Evolutionary conservation across 1,140 invertebrate genomes (phyloP).

Genomic region (Elysia chlorotica): DNA sequence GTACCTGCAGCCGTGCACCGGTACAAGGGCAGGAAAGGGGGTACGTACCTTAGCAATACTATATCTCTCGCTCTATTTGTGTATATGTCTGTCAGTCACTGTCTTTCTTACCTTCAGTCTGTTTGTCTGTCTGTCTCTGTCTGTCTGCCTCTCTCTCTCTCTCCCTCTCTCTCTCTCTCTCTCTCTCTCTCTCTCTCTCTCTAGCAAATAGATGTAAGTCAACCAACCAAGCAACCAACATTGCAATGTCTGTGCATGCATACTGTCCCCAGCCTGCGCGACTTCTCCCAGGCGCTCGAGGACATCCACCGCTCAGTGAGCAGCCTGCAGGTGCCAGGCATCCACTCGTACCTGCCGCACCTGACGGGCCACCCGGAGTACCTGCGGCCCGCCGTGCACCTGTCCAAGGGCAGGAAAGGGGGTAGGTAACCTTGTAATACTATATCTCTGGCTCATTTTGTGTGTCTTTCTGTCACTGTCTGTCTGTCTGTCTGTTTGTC

Average conservation of each 20-base stretch:
- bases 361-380: constrained; percentile 79
- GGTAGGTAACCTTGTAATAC: too few species aligned
- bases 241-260: not conserved
- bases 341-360: constrained; percentile 88
- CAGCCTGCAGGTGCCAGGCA: constrained; percentile 72
- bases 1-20: not conserved
- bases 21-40: not conserved
- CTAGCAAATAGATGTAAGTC: not conserved
- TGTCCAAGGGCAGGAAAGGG: constrained; percentile 76
- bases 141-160: not conserved
- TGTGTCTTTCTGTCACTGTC: constrained; percentile 5
- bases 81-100: not conserved
- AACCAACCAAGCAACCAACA: not conserved
- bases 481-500: not conserved
- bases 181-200: not conserved
- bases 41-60: not conserved
- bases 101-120: not conserved
- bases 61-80: not conserved
- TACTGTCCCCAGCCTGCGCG: not conserved
- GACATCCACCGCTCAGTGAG: not conserved
- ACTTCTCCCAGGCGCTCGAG: not conserved
- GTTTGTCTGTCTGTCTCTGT: constrained; percentile 6
- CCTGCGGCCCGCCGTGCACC: constrained; percentile 77
- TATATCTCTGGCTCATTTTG: not conserved
- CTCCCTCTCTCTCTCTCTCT: constrained; percentile 3